phyloP scores from a whole-genome alignment of 1,140 invertebrate species.

The Drosophila baimaii region DNA sequence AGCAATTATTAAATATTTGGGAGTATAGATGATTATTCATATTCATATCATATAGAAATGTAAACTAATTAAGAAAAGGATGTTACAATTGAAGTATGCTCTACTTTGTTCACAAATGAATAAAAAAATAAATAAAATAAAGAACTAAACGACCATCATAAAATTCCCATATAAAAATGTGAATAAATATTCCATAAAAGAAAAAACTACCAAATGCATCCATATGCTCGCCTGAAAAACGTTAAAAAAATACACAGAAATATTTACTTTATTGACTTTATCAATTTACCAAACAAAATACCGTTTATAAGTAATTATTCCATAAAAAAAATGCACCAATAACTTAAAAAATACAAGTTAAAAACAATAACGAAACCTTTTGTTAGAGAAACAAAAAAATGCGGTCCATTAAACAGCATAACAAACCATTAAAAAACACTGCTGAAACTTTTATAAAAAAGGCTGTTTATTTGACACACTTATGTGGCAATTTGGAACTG shows the following conservation, averaged over 20 bases:
- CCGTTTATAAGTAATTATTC: neutral
- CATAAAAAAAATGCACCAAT: neutral
- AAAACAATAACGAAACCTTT: constrained; percentile 17
- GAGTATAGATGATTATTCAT: no score
- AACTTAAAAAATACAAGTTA: neutral
- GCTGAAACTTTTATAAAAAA: neutral
- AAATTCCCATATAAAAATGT: neutral
- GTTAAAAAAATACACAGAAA: neutral
- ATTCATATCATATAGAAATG: no score
- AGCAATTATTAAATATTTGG: no score
- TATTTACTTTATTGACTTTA: neutral
- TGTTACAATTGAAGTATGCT: no score
- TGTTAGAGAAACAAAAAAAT: constrained; percentile 12
- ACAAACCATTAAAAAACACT: neutral
- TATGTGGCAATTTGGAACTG: neutral
- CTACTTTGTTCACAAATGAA: neutral
- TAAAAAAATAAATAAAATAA: neutral
- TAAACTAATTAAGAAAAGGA: neutral
- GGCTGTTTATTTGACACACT: constrained; percentile 4
- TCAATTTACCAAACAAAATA: neutral
- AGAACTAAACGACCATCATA: neutral
- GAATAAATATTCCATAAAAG: neutral
- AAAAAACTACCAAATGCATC: neutral
- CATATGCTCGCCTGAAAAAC: neutral
- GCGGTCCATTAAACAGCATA: constrained; percentile 1